Conservation (phyloP, 2,888 invertebrate species). For the Caenorhabditis becei region DNA sequence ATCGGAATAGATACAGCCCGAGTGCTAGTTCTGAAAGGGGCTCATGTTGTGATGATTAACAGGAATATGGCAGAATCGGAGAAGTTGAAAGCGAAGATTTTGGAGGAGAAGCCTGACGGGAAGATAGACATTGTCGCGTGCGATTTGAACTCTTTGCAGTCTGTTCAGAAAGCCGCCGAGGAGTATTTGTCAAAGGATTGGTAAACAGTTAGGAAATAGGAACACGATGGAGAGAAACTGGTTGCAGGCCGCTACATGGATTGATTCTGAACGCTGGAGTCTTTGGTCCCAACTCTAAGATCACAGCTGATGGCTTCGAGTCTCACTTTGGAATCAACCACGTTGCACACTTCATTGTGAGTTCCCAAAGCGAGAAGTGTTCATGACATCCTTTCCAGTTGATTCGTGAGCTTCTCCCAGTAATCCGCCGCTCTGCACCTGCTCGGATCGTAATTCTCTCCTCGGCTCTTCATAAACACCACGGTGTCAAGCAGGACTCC, state of each 20-base stretch:
- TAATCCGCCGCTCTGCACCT: slow-evolving; percentile 83
- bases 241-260: slow-evolving; percentile 82
- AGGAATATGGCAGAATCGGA: slow-evolving; percentile 69
- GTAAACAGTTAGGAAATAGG: slow-evolving; percentile 84
- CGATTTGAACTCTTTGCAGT: slow-evolving; percentile 82
- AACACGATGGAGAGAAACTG: neutral
- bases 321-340: slow-evolving; percentile 87
- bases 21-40: slow-evolving; percentile 82
- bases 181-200: slow-evolving; percentile 79
- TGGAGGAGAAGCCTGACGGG: slow-evolving; percentile 19
- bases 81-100: slow-evolving; percentile 12
- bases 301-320: slow-evolving; percentile 83
- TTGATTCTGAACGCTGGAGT: slow-evolving; percentile 84
- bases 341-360: slow-evolving; percentile 85
- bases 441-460: slow-evolving; percentile 42
- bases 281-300: slow-evolving; percentile 81
- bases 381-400: slow-evolving; percentile 18
- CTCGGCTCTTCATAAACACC: slow-evolving; percentile 10
- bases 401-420: slow-evolving; percentile 59
- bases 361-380: neutral
- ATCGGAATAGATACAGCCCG: slow-evolving; percentile 74
- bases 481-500: slow-evolving; percentile 11
- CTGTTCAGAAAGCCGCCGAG: slow-evolving; percentile 83
- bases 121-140: slow-evolving; percentile 81
- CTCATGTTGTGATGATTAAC: slow-evolving; percentile 91